phyloP scores from a whole-genome alignment of 2,797 vertebrate species.

The Lacerta bilineata region DNA sequence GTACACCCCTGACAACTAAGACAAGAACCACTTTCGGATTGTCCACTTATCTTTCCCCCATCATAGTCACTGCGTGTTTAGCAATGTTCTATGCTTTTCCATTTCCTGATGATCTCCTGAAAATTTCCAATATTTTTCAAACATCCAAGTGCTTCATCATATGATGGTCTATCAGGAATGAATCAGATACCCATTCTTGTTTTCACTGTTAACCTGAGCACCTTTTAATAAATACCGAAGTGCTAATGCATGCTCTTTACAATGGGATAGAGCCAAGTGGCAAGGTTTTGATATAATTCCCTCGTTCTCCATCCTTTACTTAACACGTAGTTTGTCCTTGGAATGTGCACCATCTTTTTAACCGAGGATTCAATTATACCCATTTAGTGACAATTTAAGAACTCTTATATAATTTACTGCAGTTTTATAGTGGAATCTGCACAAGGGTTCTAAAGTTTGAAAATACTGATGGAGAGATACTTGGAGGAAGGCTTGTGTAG shows the following conservation, averaged over 20 bases:
- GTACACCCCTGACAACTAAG: not conserved
- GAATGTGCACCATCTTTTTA: slow-evolving; percentile 62
- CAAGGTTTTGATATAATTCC: slow-evolving; percentile 71
- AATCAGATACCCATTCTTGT: not conserved
- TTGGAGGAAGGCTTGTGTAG: slow-evolving; percentile 66
- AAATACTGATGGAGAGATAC: slow-evolving; percentile 64
- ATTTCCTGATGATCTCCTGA: not conserved
- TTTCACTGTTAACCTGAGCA: slow-evolving; percentile 45
- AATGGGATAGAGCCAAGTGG: slow-evolving; percentile 68
- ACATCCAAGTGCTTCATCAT: not conserved
- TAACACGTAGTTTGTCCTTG: slow-evolving; percentile 76
- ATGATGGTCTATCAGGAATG: not conserved
- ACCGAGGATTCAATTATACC: slow-evolving; percentile 79
- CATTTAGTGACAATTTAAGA: slow-evolving; percentile 80
- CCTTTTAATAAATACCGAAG: slow-evolving; percentile 66
- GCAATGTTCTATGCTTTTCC: not conserved
- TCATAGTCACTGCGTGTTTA: not conserved
- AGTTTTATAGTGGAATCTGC: slow-evolving; percentile 72
- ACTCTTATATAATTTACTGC: slow-evolving; percentile 79
- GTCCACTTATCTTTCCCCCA: not conserved
- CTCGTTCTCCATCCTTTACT: slow-evolving; percentile 56
- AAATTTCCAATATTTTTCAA: not conserved
- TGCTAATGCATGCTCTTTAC: slow-evolving; percentile 64
- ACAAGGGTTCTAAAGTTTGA: slow-evolving; percentile 70
- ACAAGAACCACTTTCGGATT: not conserved